Base-by-base conservation (phyloP, 2,888 invertebrate genomes). In the Leptopilina drosophilae region DNA sequence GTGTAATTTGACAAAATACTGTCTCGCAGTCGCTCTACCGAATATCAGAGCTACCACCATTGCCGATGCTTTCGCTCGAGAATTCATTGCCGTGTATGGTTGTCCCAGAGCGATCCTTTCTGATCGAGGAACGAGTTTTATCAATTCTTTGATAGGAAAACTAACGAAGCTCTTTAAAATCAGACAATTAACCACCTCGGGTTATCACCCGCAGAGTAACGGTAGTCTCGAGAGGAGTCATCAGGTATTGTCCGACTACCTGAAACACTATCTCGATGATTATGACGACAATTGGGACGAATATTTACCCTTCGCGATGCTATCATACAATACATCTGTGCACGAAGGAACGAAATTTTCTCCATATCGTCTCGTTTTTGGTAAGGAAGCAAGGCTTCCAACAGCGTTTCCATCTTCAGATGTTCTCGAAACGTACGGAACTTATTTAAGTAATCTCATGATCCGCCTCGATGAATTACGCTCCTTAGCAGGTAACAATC, bases 221-320 rank as follows among this genome's bases (percentile, higher is more conserved):
- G 76, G 76, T 2, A 53, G 56, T 9, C 67, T 79, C 5, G 79
- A 79, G 40, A 14, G 79, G 6, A 76, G 79, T n/a, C 67, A 79
- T 42, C 66, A 65, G 1, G 65, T 76, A 2, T 20, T 76, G 9
- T 33, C 66, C 1, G 79, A 79, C 12, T 79, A 65, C 42, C 40
- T 67, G 20, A 53, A 56, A 11, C 65, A 15, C 1, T 69, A 64
- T 49, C 33, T 69, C 9, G n/a, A 7, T 2, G 69, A 67, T n/a
- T n/a, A 62, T 20, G 40, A 64, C 11, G 76, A 33, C 33, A 33
- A 78, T n/a, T 78, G 76, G 76, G 78, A 78, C 12, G 11, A 7
- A 5, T 64, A 73, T 11, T n/a, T 49, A 14, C 78, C 78, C 5
- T 78, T 33, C 14, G 78, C 78, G 0, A 76, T 75, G 33, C 53